Evolutionary conservation across 2,113 vertebrate species (phyloP).

Genomic region (Salvelinus fontinalis): DNA sequence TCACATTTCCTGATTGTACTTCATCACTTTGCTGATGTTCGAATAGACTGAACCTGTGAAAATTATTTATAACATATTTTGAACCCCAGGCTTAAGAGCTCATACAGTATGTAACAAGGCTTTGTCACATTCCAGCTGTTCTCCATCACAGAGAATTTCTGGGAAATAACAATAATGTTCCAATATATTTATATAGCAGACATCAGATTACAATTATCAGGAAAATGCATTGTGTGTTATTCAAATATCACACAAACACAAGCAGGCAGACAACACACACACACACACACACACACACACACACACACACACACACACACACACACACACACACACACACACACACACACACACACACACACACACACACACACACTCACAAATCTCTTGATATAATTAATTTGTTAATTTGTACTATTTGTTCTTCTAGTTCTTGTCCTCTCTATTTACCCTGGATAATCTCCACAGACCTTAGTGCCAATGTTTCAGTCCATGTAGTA

Average conservation of each 20-base stretch:
- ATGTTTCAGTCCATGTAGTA: not conserved
- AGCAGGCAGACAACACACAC: too few relatives aligned
- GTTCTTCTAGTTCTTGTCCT: conserved; percentile 4
- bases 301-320: too few relatives aligned
- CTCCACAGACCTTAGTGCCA: conserved; percentile 19
- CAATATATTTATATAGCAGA: not conserved
- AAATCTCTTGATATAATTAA: too few relatives aligned
- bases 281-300: too few relatives aligned
- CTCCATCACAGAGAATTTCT: not conserved
- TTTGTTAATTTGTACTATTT: not conserved
- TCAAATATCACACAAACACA: too few relatives aligned
- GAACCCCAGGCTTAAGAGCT: too few relatives aligned
- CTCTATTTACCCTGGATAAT: conserved; percentile 38
- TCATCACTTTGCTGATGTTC: not conserved
- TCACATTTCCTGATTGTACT: not conserved
- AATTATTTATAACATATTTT: too few relatives aligned
- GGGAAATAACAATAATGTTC: not conserved
- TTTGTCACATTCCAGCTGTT: not conserved
- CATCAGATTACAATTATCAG: not conserved
- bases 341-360: too few relatives aligned
- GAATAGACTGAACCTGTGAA: not conserved
- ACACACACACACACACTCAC: too few relatives aligned
- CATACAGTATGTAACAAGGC: too few relatives aligned
- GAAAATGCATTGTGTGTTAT: too few relatives aligned
- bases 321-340: too few relatives aligned